A percentile compares a stretch with the other conserved stretches of the same genome.
Conservation (phyloP, 2,888 invertebrate species). For the Tyria jacobaeae region DNA sequence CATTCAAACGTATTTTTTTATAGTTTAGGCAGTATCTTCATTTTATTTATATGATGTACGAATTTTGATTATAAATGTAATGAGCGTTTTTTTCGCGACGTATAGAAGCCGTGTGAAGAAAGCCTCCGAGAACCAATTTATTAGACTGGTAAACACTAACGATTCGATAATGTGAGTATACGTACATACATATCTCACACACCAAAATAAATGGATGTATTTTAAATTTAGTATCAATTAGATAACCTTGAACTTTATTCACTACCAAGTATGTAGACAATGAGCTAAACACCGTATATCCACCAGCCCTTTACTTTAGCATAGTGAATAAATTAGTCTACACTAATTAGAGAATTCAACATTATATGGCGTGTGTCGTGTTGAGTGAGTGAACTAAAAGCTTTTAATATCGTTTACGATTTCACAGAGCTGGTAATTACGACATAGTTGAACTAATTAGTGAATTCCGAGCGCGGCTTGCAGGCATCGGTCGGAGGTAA, state of each 20-base stretch:
- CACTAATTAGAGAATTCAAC: constrained; percentile 42
- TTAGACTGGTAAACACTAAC: constrained; percentile 21
- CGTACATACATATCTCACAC: neutral
- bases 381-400: constrained; percentile 55
- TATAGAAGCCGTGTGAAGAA: no score
- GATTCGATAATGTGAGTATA: constrained; percentile 4
- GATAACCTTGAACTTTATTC: constrained; percentile 34
- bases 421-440: constrained; percentile 68
- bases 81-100: no score
- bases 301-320: constrained; percentile 16
- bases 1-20: constrained; percentile 11
- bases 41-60: constrained; percentile 40
- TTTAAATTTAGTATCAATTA: constrained; percentile 26
- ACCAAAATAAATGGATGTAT: no score
- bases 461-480: constrained; percentile 50
- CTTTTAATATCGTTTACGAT: constrained; percentile 65
- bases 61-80: constrained; percentile 39
- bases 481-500: constrained; percentile 66
- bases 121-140: neutral
- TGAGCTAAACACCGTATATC: no score
- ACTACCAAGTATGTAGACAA: constrained; percentile 14
- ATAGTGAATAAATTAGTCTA: constrained; percentile 30
- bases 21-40: constrained; percentile 22
- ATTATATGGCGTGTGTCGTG: constrained; percentile 30
- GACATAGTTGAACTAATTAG: constrained; percentile 71